Base-by-base conservation (phyloP, 2,888 invertebrate species). In the Gonocerus acuteangulatus region DNA sequence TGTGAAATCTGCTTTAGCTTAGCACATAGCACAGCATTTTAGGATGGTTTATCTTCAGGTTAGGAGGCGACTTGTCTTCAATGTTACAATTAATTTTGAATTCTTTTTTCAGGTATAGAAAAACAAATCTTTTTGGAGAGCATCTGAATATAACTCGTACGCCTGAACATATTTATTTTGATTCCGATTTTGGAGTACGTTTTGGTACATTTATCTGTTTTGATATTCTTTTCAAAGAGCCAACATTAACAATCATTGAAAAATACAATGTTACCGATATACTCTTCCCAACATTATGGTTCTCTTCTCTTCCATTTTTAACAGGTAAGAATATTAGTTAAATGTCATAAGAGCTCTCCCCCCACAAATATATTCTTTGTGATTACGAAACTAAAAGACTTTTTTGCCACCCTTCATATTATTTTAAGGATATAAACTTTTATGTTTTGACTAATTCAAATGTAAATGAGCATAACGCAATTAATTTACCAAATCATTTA, bases 131-230 rank as follows among this genome's bases (percentile, higher is more conserved):
- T 16, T 64, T 58, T 18, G 58, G 54, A 13, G 62, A 64, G 32
- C 9, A 47, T 15, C 39, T 21, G 23, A 62, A 58, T 36, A 27
- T 48, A 2, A 44, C 52, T n/a, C 18, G 54, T 18, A 36, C 21
- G 7, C 62, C 71, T 27, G 83, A 86, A 49, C 68, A 80, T 1
- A 78, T 81, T 0, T 73, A 78, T 7, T 89, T 91, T 69, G 73
- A 73, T 2, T 87, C 89, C 0, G 89, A 90, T 72, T 89, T 89
- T 70, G 84, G 84, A 15, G 85, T 87, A 0, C 82, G 78, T 6
- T 89, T 91, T 71, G 91, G 90, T 0, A 81, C 86, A 67, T 85
- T 87, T 71, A 84, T 85, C 48, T 92, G 92, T 73, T 92, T 91
- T 71, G 93, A 93, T 71, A 80, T 92, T 7, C 72, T 89, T 67